These are phyloP conservation scores for Brachyopa scutellaris DNA, from an alignment of 2,888 invertebrate genomes.

Conservation along the genomic window DNA sequence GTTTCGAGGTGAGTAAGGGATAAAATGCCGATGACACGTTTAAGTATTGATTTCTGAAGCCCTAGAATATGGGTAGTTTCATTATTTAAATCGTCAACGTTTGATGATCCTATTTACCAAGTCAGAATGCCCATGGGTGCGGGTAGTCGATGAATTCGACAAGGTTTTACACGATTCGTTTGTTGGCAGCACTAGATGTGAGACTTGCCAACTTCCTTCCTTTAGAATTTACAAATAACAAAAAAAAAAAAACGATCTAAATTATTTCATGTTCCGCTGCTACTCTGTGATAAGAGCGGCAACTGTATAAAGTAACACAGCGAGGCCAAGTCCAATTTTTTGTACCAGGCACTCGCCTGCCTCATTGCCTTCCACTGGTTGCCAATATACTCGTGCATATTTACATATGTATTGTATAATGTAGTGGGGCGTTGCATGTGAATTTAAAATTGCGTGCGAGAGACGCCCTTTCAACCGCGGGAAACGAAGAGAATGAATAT, in stretches of 20 bases:
- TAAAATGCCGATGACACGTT: constrained; percentile 57
- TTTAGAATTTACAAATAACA: background rate
- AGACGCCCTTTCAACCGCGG: constrained; percentile 50
- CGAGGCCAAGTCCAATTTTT: constrained; percentile 22
- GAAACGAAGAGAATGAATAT: background rate
- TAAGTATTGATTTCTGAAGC: constrained; percentile 58
- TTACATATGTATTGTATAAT: no score
- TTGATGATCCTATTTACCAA: constrained; percentile 25
- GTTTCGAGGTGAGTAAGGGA: constrained; percentile 21
- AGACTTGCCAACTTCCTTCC: constrained; percentile 31
- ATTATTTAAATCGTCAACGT: constrained; percentile 10
- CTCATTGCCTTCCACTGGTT: constrained; percentile 13
- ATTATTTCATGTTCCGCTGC: constrained; percentile 11
- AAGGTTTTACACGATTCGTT: background rate
- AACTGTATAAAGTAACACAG: constrained; percentile 24
- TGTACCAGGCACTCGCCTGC: constrained; percentile 55
- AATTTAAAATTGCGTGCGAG: constrained; percentile 45
- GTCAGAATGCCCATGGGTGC: background rate
- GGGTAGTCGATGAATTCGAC: background rate
- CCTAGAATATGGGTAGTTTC: constrained; percentile 8
- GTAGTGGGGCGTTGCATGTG: constrained; percentile 41
- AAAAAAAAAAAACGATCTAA: background rate
- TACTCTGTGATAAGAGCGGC: constrained; percentile 22
- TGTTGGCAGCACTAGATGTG: constrained; percentile 1
- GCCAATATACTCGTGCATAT: no score